Percentiles rank a stretch among this genome's conserved stretches.
Evolutionary conservation across 2,113 vertebrate species (phyloP).

Genomic region (Elachura formosa): DNA sequence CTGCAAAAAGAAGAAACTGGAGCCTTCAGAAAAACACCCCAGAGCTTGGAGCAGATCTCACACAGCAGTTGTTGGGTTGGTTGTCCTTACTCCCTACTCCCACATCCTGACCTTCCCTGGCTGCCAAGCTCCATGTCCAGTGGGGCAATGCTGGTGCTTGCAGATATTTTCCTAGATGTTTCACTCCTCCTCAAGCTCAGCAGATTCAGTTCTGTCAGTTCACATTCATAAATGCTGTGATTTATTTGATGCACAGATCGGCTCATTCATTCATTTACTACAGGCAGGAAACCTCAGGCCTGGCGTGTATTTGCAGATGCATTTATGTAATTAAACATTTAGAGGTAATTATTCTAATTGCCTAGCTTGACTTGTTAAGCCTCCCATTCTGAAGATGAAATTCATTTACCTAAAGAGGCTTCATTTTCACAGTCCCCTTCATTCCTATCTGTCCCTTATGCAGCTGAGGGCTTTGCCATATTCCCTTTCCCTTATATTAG

Average conservation of each 20-base stretch:
- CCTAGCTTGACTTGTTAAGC: neutral
- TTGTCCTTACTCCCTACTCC: neutral
- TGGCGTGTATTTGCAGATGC: neutral
- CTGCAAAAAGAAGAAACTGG: neutral
- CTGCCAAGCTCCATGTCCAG: neutral
- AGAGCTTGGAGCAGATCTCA: neutral
- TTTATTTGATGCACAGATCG: neutral
- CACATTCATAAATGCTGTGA: neutral
- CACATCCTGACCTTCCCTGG: neutral
- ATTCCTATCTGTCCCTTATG: neutral
- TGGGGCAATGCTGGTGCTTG: neutral
- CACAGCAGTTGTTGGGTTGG: neutral
- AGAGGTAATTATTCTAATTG: slow-evolving; percentile 14
- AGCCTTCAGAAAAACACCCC: neutral
- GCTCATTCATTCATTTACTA: neutral
- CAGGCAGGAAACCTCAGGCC: neutral
- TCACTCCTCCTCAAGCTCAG: neutral
- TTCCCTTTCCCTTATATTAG: fast-evolving
- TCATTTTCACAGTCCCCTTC: neutral
- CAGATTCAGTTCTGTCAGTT: neutral
- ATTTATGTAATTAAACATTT: slow-evolving; percentile 5
- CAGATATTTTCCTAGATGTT: neutral
- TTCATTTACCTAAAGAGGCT: neutral
- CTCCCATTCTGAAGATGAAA: neutral
- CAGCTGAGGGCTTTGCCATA: neutral